Base-by-base conservation (phyloP, 1,140 invertebrate genomes). In the Hirudo medicinalis region DNA sequence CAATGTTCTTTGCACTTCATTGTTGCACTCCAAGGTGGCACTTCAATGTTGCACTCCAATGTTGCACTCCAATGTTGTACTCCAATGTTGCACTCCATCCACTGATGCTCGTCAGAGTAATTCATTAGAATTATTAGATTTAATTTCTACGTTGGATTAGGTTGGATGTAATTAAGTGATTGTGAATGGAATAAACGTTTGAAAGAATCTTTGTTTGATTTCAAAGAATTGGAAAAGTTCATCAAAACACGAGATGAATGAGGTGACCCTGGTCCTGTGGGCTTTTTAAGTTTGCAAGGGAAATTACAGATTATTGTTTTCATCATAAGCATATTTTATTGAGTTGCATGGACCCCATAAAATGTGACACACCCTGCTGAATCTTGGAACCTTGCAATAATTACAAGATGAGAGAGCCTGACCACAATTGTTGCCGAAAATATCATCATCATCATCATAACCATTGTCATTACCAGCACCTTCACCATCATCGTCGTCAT, bases 401-500 rank as follows among this genome's bases (percentile, higher is more conserved):
- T 63, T 63, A 1, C 22, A 63, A 13, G 60, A 63, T 63, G 60
- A 5, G 1, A 20, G 29, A 27, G 11, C 2, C 4, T 17, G 11
- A 49, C 43, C 43, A 13, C 15, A 49, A 49, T 9, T 17, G 15
- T 17, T 25, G 11, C 60, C 13, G 3, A n/a, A 36, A 68, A 25
- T n/a, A 32, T 68, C 27, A 32, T 68, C 67, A 32, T 68, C 67
- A 68, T 68, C 67, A 68, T 68, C 67, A 68, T 68, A 1, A 36
- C 27, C 29, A 36, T n/a, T 8, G 27, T 68, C 67, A 68, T 68
- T 27, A 68, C 32, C 67, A 68, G 5, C 27, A 29, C 19, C 63
- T 5, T 67, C 20, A 67, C 19, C 20, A 19, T 40, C 29, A 36
- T 13, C 63, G 32, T 63, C 2, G 8, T 5, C 11, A 63, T n/a